Conservation (phyloP, 2,888 invertebrate species). For the Zaprionus obscuricornis region DNA sequence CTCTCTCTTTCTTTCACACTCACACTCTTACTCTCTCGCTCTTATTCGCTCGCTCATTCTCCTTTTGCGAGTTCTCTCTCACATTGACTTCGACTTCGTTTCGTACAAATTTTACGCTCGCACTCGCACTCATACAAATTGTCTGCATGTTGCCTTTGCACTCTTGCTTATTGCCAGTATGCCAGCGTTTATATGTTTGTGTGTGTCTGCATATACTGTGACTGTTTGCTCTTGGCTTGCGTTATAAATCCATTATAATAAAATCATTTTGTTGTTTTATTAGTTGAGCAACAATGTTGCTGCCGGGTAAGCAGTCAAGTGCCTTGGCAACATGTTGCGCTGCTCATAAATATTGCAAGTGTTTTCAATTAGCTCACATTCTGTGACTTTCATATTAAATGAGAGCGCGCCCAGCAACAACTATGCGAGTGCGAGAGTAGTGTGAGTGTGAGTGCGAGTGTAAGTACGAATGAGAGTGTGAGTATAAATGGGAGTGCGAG, state of each 20-base stretch:
- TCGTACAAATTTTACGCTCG: no score
- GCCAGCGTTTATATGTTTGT: no score
- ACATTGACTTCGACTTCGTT: not conserved
- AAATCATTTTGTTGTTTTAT: conserved; percentile 80
- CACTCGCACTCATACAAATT: conserved; percentile 6
- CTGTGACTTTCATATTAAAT: conserved; percentile 79
- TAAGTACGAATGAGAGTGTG: not conserved
- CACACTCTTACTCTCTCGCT: not conserved
- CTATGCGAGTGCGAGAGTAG: not conserved
- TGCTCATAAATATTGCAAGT: conserved; percentile 80
- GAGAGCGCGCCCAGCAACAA: conserved; percentile 60
- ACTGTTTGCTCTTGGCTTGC: conserved; percentile 69
- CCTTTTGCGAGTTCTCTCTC: conserved; percentile 2
- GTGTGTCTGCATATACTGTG: conserved; percentile 36
- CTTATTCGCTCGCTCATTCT: conserved; percentile 3
- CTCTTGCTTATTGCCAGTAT: conserved; percentile 8
- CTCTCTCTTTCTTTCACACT: conserved; percentile 1
- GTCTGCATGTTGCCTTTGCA: conserved; percentile 14
- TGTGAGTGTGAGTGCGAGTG: not conserved
- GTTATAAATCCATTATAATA: conserved; percentile 81
- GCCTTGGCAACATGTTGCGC: conserved; percentile 73
- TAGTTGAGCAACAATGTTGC: conserved; percentile 79
- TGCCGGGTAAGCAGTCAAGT: conserved; percentile 67
- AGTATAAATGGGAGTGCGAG: no score
- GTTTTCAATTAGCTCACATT: conserved; percentile 81